phyloP scores from a whole-genome alignment of 1,140 invertebrate genomes.

The Acromyrmex heyeri region DNA sequence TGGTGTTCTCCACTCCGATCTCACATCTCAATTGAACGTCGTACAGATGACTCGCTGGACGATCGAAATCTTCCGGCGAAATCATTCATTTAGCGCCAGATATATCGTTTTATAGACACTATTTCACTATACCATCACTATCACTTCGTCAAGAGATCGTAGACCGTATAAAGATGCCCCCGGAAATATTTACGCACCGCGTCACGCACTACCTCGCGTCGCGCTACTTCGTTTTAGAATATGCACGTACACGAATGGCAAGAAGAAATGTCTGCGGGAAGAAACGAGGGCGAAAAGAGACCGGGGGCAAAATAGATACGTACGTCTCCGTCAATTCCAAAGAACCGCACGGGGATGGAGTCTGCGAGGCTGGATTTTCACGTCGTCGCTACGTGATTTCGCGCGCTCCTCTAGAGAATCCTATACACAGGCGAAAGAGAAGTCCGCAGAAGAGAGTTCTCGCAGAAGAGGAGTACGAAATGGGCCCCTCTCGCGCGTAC shows the following conservation, averaged over 20 bases:
- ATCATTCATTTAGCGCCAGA: background rate
- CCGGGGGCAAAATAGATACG: background rate
- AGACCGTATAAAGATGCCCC: background rate
- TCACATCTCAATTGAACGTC: background rate
- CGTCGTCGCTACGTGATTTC: background rate
- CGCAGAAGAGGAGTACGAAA: background rate
- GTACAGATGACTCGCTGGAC: background rate
- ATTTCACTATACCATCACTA: conserved; percentile 26
- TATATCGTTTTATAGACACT: background rate
- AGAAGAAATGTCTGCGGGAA: background rate
- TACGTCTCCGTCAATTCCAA: background rate
- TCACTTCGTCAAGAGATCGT: conserved; percentile 3
- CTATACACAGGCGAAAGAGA: background rate
- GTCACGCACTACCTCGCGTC: conserved; percentile 6
- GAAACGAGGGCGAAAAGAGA: background rate
- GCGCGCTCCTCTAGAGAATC: background rate
- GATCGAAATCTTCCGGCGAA: background rate
- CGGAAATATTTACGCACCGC: background rate
- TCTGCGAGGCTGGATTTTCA: conserved; percentile 19
- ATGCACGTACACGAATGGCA: background rate
- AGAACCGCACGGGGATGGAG: background rate
- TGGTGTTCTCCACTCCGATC: conserved; percentile 19
- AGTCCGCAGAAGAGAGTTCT: background rate
- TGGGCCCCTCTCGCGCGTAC: conserved; percentile 51
- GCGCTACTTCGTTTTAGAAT: too few relatives aligned